A percentile compares a stretch with the other conserved stretches of the same genome.
Conservation (phyloP, 2,797 vertebrate genomes). For the Poecilia picta region DNA sequence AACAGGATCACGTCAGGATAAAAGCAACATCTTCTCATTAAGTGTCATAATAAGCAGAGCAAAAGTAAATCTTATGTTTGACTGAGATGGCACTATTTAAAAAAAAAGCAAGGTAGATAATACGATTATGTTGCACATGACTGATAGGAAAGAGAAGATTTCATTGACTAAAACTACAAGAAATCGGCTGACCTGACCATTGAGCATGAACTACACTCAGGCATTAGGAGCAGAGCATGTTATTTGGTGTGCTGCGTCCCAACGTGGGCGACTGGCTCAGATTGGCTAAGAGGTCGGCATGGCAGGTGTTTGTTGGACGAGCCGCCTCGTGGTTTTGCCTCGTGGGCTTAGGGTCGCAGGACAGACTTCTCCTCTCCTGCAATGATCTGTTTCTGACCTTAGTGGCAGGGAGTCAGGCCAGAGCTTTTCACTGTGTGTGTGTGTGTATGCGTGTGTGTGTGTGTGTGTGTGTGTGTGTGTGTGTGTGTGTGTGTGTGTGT, state of each 20-base stretch:
- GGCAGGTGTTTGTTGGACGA: constrained; percentile 43
- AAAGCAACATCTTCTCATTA: neutral
- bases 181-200: neutral
- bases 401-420: constrained; percentile 45
- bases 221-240: neutral
- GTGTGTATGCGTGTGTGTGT: neutral
- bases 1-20: neutral
- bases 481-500: constrained; percentile 4
- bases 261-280: neutral
- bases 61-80: neutral
- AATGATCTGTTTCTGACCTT: constrained; percentile 69
- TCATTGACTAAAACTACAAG: neutral
- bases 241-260: neutral
- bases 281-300: constrained; percentile 23
- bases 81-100: neutral
- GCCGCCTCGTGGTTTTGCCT: constrained; percentile 34
- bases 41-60: neutral
- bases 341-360: constrained; percentile 48
- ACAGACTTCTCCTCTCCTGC: constrained; percentile 61
- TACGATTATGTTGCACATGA: neutral
- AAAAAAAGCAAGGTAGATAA: neutral
- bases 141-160: neutral
- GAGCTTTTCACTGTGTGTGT: constrained; percentile 24
- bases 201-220: neutral
- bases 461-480: constrained; percentile 4